Percentiles rank a stretch among this genome's conserved stretches.
Conservation (phyloP, 2,113 vertebrate genomes). For the Mastomys natalensis region DNA sequence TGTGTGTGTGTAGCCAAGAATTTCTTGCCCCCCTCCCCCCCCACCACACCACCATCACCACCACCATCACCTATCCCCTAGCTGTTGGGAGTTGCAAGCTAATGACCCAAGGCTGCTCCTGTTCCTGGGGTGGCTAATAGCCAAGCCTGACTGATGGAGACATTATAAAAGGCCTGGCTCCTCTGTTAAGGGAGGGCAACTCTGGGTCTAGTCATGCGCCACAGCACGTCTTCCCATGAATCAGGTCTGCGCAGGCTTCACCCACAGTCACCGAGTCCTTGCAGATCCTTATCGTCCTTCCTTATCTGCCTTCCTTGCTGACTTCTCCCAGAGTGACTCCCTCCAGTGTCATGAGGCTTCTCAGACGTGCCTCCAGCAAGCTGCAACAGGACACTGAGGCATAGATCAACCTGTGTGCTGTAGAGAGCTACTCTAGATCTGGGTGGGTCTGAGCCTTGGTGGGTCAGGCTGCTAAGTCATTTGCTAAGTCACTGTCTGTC, state of each 20-base stretch:
- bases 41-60: no score
- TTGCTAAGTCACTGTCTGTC: not conserved
- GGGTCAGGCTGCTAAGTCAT: not conserved
- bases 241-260: not conserved
- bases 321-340: not conserved
- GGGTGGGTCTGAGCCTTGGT: not conserved
- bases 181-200: not conserved
- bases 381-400: rapidly evolving
- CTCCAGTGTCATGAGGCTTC: rapidly evolving
- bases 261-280: not conserved
- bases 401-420: not conserved
- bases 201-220: no score
- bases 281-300: not conserved
- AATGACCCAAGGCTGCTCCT: not conserved
- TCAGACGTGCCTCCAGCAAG: not conserved
- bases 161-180: not conserved
- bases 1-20: no score
- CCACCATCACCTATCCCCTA: not conserved
- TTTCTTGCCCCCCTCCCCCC: no score
- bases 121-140: not conserved
- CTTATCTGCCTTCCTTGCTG: not conserved
- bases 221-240: no score
- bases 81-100: not conserved
- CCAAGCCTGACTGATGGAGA: not conserved
- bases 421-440: not conserved